Conservation (phyloP, 2,797 vertebrate genomes). For the Psittacula derbiana region DNA sequence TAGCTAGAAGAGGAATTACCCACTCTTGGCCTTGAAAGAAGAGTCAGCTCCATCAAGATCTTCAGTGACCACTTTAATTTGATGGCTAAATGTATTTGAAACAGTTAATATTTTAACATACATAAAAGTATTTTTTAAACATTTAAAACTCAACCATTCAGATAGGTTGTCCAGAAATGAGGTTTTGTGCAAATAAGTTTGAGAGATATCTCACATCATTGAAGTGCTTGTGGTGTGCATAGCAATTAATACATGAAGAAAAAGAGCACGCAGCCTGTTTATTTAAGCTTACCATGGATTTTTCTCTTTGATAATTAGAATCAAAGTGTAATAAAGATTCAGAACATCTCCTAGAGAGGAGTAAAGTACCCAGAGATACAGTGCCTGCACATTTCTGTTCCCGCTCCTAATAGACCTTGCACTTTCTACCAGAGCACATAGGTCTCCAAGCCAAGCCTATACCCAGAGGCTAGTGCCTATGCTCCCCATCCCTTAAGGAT, state of each 20-base stretch:
- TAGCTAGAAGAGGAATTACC: background rate
- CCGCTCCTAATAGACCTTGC: rapidly evolving
- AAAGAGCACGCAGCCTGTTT: background rate
- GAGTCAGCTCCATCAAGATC: background rate
- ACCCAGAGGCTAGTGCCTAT: rapidly evolving
- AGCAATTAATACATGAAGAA: background rate
- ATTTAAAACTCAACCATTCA: background rate
- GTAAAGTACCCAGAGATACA: background rate
- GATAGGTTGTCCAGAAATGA: background rate
- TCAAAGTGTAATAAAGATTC: background rate
- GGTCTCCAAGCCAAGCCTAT: rapidly evolving
- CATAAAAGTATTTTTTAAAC: background rate
- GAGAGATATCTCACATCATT: background rate
- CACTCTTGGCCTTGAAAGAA: background rate
- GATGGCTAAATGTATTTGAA: background rate
- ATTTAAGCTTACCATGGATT: background rate
- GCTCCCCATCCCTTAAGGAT: background rate
- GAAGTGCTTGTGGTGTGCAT: background rate
- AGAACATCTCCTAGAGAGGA: background rate
- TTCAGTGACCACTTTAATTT: background rate
- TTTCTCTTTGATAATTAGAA: background rate
- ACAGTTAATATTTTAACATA: background rate
- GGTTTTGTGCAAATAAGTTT: background rate
- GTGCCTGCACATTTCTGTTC: background rate
- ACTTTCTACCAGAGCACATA: rapidly evolving